phyloP scores from a whole-genome alignment of 2,888 invertebrate species.

The Lucinisca nassula region DNA sequence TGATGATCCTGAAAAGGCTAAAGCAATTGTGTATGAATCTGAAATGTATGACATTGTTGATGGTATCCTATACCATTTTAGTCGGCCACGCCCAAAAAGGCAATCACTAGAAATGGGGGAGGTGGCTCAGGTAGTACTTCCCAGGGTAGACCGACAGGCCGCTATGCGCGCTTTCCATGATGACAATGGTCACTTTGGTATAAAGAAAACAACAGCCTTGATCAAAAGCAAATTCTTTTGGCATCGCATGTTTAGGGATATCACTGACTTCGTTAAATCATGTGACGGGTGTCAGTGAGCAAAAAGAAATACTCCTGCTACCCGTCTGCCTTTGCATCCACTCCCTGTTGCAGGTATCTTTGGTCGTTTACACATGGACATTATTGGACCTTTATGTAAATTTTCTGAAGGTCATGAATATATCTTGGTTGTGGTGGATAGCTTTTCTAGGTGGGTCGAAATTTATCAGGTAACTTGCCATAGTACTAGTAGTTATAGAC shows the following conservation, averaged over 20 bases:
- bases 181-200: slow-evolving; percentile 5
- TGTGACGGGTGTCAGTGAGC: slow-evolving; percentile 51
- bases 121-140: background rate
- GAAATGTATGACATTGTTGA: background rate
- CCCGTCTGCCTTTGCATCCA: slow-evolving; percentile 22
- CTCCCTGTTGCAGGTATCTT: slow-evolving; percentile 30
- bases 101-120: background rate
- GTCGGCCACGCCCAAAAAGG: background rate
- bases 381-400: slow-evolving; percentile 44
- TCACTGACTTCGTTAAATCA: slow-evolving; percentile 27
- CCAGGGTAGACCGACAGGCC: background rate
- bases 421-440: slow-evolving; percentile 41
- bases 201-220: background rate
- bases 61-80: background rate
- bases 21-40: background rate
- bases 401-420: slow-evolving; percentile 33
- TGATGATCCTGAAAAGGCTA: background rate
- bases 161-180: background rate
- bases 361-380: slow-evolving; percentile 41
- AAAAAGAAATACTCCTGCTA: slow-evolving; percentile 30
- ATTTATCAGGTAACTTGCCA: slow-evolving; percentile 33
- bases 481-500: slow-evolving; percentile 35
- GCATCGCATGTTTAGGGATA: slow-evolving; percentile 46
- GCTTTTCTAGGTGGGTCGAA: slow-evolving; percentile 39
- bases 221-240: slow-evolving; percentile 35